These are phyloP conservation scores for Wiebesia pumilae DNA, from an alignment of 1,140 invertebrate species.

Conservation along the genomic window DNA sequence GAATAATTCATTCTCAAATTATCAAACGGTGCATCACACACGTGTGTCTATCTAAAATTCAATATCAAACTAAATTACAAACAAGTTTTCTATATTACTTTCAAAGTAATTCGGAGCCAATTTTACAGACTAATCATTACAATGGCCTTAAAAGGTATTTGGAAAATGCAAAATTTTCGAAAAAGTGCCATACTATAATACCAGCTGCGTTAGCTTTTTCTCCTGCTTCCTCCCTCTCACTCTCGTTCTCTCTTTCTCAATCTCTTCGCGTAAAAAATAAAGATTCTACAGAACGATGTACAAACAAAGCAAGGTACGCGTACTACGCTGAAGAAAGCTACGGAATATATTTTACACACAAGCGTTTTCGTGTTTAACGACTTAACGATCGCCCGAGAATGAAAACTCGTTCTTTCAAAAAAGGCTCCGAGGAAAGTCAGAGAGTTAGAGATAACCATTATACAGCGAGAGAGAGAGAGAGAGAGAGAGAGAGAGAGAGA, in stretches of 20 bases:
- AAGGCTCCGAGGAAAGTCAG: not conserved
- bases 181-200: not conserved
- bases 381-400: conserved; percentile 26
- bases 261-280: not conserved
- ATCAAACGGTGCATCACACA: conserved; percentile 36
- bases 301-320: conserved; percentile 35
- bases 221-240: not conserved
- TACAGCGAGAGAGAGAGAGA: not conserved
- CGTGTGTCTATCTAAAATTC: not conserved
- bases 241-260: not conserved
- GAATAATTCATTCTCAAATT: not conserved
- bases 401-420: not conserved
- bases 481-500: not conserved
- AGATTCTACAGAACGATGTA: conserved; percentile 21
- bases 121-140: not conserved
- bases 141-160: not conserved
- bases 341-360: conserved; percentile 11
- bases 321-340: not conserved
- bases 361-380: conserved; percentile 25
- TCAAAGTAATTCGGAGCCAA: not conserved
- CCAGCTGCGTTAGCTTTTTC: not conserved
- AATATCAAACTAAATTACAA: not conserved
- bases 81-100: not conserved
- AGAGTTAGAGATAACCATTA: not conserved
- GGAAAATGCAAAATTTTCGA: not conserved